Conservation (phyloP, 2,888 invertebrate species). For the Drosophila affinis region DNA sequence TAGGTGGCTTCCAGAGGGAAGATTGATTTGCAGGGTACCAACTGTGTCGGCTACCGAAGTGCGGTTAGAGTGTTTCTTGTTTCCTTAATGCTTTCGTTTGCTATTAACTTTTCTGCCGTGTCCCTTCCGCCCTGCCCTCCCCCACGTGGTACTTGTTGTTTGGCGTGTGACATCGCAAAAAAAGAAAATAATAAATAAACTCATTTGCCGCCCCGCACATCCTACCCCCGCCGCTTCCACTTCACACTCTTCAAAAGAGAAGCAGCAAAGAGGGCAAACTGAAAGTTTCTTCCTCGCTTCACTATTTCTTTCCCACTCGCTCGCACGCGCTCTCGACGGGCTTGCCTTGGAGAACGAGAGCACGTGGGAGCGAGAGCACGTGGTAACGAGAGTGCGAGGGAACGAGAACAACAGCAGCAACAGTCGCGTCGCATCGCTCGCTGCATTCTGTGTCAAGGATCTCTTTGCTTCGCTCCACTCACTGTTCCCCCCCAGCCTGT, state of each 20-base stretch:
- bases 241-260: constrained; percentile 45
- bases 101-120: constrained; percentile 56
- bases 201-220: constrained; percentile 56
- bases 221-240: constrained; percentile 30
- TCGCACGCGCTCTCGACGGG: not conserved
- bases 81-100: constrained; percentile 62
- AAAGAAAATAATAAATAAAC: constrained; percentile 42
- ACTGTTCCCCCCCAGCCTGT: not conserved
- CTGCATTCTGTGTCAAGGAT: constrained; percentile 65
- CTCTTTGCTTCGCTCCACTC: constrained; percentile 55
- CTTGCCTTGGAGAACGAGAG: not conserved
- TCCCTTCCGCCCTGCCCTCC: not conserved
- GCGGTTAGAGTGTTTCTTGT: not conserved
- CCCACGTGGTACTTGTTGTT: constrained; percentile 23
- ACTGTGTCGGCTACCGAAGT: not conserved
- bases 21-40: not conserved
- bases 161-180: constrained; percentile 47
- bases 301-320: not conserved
- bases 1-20: too few relatives aligned
- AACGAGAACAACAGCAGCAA: constrained; percentile 18
- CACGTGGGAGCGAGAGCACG: too few relatives aligned
- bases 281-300: constrained; percentile 12
- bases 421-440: constrained; percentile 49
- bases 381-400: not conserved
- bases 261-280: constrained; percentile 25